These are phyloP conservation scores for Beris chalybata DNA, from an alignment of 2,888 invertebrate species.

Conservation along the genomic window DNA sequence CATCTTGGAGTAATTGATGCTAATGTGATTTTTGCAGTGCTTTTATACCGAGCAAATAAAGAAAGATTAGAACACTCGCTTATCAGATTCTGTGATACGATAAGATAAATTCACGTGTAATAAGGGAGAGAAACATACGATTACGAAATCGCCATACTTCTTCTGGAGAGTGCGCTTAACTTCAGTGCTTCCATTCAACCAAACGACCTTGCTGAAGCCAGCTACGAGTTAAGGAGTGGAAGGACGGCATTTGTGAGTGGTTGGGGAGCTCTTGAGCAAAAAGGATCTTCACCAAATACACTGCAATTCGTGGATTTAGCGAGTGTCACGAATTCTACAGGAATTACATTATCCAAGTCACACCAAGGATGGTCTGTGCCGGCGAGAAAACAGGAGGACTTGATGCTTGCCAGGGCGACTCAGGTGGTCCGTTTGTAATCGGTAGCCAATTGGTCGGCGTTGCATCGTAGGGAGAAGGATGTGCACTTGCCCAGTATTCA, in stretches of 20 bases:
- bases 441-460: slow-evolving; percentile 50
- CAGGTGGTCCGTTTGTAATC: slow-evolving; percentile 51
- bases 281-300: slow-evolving; percentile 10
- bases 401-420: slow-evolving; percentile 57
- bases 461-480: slow-evolving; percentile 59
- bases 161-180: slow-evolving; percentile 57
- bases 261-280: slow-evolving; percentile 50
- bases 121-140: slow-evolving; percentile 12
- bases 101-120: too few species aligned
- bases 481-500: slow-evolving; percentile 56
- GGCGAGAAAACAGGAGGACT: slow-evolving; percentile 56
- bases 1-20: too few species aligned
- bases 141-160: slow-evolving; percentile 52
- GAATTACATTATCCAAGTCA: slow-evolving; percentile 50
- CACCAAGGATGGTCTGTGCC: slow-evolving; percentile 63
- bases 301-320: slow-evolving; percentile 43
- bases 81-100: too few species aligned
- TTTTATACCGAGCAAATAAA: too few species aligned
- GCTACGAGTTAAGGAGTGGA: slow-evolving; percentile 30
- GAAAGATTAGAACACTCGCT: too few species aligned
- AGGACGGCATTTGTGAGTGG: slow-evolving; percentile 44
- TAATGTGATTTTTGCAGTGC: too few species aligned
- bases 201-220: slow-evolving; percentile 45
- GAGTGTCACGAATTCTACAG: slow-evolving; percentile 57
- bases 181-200: slow-evolving; percentile 53